Evolutionary conservation across 2,113 vertebrate genomes (phyloP).

Genomic region (Poeciliopsis retropinna): DNA sequence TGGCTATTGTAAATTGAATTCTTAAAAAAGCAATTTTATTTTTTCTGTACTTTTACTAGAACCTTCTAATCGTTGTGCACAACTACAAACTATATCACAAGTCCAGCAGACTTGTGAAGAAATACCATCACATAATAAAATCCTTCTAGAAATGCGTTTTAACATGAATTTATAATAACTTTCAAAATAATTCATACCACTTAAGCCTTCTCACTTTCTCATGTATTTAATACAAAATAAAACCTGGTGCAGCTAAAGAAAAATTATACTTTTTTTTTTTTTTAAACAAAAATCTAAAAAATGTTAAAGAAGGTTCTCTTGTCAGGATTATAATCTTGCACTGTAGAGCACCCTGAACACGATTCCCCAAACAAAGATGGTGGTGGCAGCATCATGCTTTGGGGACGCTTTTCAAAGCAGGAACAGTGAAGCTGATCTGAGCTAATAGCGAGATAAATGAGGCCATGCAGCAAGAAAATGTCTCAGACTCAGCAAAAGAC

Average conservation of each 20-base stretch:
- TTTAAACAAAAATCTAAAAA: not conserved
- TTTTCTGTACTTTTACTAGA: not conserved
- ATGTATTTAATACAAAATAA: not conserved
- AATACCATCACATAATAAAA: not conserved
- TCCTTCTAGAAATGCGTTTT: not conserved
- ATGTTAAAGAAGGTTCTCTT: not conserved
- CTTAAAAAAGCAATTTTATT: not conserved
- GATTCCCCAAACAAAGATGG: not conserved
- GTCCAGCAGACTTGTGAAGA: not conserved
- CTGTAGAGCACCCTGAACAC: not conserved
- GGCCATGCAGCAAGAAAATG: too few species aligned
- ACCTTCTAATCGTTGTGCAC: not conserved
- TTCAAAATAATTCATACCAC: not conserved
- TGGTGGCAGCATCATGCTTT: not conserved
- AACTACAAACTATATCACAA: not conserved
- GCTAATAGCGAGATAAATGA: too few species aligned
- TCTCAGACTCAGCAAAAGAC: not conserved
- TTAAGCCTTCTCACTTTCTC: too few species aligned
- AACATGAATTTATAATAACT: not conserved
- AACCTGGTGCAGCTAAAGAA: not conserved
- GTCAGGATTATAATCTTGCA: too few species aligned
- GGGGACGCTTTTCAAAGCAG: not conserved
- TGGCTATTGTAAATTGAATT: not conserved
- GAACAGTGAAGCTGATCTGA: too few species aligned
- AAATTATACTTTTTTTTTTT: not conserved